Base-by-base conservation (phyloP, 1,140 invertebrate species). In the Drosophila hydei region DNA sequence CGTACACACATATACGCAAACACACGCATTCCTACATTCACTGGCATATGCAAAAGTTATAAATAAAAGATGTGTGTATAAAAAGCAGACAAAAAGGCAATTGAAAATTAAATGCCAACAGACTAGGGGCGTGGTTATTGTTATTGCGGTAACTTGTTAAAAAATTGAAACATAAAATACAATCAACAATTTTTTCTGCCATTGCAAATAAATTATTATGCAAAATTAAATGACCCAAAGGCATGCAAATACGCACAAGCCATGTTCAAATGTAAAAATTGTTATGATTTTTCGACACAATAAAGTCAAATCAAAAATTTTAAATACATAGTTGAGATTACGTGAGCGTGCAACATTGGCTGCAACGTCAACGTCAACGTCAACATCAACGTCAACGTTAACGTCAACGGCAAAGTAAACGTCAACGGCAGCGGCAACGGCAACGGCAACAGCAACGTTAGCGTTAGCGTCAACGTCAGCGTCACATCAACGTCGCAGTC, bases 181-280 rank as follows among this genome's bases (percentile, higher is more conserved):
- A 77, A 75, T 77, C 65, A 77, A 75, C 60, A 72, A 74, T 73
- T 77, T 80, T 68, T 83, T 71, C 75, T 64, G 61, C 52, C 75
- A 67, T 51, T 19, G 69, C 81, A 88, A 88, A 88, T 88, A 88
- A 88, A 88, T 88, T 88, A 88, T 87, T 88, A 88, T 88, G 83
- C 78, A 83, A 79, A 88, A 88, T 88, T 88, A 88, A 89, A 88
- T 88, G 83, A 83, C 83, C 83, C 83, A 87, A 72, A 88, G 83
- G 83, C 83, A 72, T 47, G 48, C 60, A 72, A 64, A 59, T 65
- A 69, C 65, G 58, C 72, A 55, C 58, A 25, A 38, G 51, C 42
- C 33, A 36, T 50, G 60, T 48, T 11, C 30, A 33, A 33, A 11
- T 33, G 30, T 33, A 33, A 21, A 25, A 25, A 40, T 36, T 54